Evolutionary conservation across 2,797 vertebrate genomes (phyloP).

Genomic region (Betta splendens): DNA sequence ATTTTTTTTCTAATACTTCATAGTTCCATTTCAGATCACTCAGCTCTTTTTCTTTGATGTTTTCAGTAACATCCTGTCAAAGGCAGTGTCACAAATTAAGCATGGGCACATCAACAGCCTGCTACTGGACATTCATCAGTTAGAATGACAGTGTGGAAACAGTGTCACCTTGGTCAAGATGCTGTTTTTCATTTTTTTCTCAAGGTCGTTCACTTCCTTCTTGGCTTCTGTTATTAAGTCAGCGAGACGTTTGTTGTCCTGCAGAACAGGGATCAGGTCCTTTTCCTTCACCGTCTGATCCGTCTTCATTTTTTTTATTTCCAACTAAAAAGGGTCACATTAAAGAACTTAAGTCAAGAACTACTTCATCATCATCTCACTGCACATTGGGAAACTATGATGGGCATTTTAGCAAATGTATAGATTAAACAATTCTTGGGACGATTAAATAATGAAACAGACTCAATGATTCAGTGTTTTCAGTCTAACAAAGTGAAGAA

Average conservation of each 20-base stretch:
- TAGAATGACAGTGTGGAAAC: neutral
- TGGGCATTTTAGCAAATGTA: too few species aligned
- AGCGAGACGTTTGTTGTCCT: slow-evolving; percentile 78
- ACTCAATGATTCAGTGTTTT: too few species aligned
- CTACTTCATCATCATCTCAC: too few species aligned
- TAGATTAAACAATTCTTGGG: too few species aligned
- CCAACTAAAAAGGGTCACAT: slow-evolving; percentile 72
- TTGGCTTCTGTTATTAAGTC: slow-evolving; percentile 77
- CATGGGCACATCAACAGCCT: neutral
- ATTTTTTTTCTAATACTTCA: slow-evolving; percentile 38
- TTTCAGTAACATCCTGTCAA: slow-evolving; percentile 67
- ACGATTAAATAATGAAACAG: too few species aligned
- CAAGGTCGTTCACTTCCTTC: slow-evolving; percentile 74
- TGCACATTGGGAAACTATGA: too few species aligned
- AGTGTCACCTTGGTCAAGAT: slow-evolving; percentile 75
- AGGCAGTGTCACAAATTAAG: slow-evolving; percentile 19
- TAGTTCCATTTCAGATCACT: slow-evolving; percentile 21
- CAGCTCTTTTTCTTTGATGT: slow-evolving; percentile 10
- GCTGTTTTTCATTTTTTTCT: slow-evolving; percentile 72
- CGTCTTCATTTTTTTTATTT: slow-evolving; percentile 79
- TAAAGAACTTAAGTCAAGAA: slow-evolving; percentile 9
- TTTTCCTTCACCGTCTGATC: slow-evolving; percentile 81
- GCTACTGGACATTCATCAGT: neutral
- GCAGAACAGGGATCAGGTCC: slow-evolving; percentile 73
- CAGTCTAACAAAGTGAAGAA: neutral